phyloP scores from a whole-genome alignment of 2,888 invertebrate genomes.

The Gibbula magus region DNA sequence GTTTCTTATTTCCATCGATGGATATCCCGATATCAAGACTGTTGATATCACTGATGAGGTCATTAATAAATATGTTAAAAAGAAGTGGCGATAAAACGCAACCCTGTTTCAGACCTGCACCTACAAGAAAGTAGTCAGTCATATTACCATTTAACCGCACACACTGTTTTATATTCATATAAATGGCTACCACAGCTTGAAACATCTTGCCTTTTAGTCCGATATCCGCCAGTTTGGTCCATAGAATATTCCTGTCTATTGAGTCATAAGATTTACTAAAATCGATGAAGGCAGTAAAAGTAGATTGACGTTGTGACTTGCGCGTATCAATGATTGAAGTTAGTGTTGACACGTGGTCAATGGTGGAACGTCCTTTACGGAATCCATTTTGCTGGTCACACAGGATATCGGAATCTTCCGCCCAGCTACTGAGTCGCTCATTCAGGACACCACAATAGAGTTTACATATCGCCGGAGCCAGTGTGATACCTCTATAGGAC shows the following conservation, averaged over 20 bases:
- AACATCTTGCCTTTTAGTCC: not conserved
- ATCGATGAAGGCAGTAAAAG: not conserved
- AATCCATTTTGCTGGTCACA: conserved; percentile 9
- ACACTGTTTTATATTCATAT: not conserved
- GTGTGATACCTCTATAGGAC: not conserved
- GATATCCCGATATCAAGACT: not conserved
- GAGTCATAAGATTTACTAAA: not conserved
- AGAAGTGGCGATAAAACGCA: conserved; percentile 8
- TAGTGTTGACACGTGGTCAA: not conserved
- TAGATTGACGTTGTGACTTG: not conserved
- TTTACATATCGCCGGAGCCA: not conserved
- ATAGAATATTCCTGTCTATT: not conserved
- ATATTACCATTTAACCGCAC: not conserved
- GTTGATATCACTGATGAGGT: not conserved
- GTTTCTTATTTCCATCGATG: not conserved
- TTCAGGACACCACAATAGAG: not conserved
- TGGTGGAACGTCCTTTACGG: not conserved
- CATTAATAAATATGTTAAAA: conserved; percentile 6
- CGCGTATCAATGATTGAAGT: not conserved
- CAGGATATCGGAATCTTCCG: not conserved
- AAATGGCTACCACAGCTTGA: not conserved
- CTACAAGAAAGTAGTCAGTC: not conserved
- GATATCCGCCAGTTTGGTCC: not conserved
- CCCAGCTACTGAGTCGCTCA: not conserved
- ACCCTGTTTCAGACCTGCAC: not conserved